Percentiles rank a stretch among this genome's conserved stretches.
Evolutionary conservation across 1,140 invertebrate species (phyloP).

Genomic region (Paraescarpia echinospica): DNA sequence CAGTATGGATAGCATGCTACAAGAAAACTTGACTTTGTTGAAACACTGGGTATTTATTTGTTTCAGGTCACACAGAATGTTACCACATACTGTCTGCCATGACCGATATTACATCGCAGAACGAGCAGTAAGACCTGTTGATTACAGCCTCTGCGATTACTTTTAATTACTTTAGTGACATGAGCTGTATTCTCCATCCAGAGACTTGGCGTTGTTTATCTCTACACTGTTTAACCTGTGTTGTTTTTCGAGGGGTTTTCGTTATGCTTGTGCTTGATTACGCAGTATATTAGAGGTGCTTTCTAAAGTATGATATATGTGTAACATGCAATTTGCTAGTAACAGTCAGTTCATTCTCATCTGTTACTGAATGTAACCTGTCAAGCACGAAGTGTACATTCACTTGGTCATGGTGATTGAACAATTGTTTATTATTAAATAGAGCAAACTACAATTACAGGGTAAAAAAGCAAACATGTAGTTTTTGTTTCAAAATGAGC

Average conservation of each 20-base stretch:
- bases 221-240: neutral
- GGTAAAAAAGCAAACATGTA: neutral
- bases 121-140: neutral
- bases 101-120: neutral
- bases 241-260: neutral
- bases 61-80: slow-evolving; percentile 14
- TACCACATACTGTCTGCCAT: neutral
- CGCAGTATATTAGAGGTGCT: neutral
- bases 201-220: neutral
- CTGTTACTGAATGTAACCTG: neutral
- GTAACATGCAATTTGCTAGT: neutral
- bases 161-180: neutral
- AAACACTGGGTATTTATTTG: neutral
- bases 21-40: too few relatives aligned
- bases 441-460: neutral
- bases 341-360: neutral
- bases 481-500: neutral
- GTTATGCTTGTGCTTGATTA: neutral
- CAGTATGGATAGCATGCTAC: too few relatives aligned
- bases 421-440: neutral
- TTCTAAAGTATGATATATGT: neutral
- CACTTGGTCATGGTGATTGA: neutral
- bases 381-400: neutral
- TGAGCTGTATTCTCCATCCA: neutral
- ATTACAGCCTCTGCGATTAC: neutral